These are phyloP conservation scores for Terrapene triunguis DNA, from an alignment of 2,113 vertebrate species.

Conservation along the genomic window DNA sequence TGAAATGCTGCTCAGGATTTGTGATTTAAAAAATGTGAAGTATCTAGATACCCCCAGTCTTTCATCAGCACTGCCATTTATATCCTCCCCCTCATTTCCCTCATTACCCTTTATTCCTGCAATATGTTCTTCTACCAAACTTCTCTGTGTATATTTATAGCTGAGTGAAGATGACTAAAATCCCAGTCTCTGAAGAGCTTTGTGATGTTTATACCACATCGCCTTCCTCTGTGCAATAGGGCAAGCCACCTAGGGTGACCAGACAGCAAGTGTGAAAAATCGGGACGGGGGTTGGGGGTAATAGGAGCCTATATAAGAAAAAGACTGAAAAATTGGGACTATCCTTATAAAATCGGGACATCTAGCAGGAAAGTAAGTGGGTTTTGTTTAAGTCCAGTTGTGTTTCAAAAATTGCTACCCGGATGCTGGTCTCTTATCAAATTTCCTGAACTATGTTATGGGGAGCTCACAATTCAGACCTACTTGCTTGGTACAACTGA, in stretches of 20 bases:
- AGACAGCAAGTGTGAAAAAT: too few species aligned
- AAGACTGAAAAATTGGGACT: too few species aligned
- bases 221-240: neutral
- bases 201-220: neutral
- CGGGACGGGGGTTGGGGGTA: too few species aligned
- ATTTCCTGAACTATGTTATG: neutral
- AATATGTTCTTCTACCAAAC: neutral
- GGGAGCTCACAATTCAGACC: neutral
- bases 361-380: neutral
- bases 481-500: neutral
- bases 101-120: neutral
- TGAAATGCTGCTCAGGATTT: neutral
- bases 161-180: neutral
- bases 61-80: neutral
- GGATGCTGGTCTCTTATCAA: neutral
- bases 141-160: neutral
- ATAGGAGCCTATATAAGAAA: too few species aligned
- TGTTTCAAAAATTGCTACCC: rapidly evolving
- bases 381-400: neutral
- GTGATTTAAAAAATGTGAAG: neutral
- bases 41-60: neutral
- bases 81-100: neutral
- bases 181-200: neutral
- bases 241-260: neutral
- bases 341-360: too few species aligned